These are phyloP conservation scores for Recurvirostra avosetta DNA, from an alignment of 2,113 vertebrate genomes.

Conservation along the genomic window DNA sequence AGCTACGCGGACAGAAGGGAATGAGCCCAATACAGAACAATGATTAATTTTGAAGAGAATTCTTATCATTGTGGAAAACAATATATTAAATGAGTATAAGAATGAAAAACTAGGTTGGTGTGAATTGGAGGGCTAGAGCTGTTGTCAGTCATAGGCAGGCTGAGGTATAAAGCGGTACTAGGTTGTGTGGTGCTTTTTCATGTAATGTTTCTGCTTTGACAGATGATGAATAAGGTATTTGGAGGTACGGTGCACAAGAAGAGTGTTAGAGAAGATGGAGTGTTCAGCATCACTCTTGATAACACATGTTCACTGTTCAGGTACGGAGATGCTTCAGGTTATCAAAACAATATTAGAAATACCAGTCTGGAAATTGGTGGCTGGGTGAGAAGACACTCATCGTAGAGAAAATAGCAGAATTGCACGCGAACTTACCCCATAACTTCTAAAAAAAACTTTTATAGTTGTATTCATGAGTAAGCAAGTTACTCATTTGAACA, in stretches of 20 bases:
- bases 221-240: constrained; percentile 99
- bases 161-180: not conserved
- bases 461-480: not conserved
- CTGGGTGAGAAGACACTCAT: not conserved
- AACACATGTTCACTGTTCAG: constrained; percentile 95
- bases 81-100: not conserved
- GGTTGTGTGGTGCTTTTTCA: not conserved
- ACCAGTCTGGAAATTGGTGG: not conserved
- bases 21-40: rapidly evolving
- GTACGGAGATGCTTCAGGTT: constrained; percentile 51
- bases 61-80: rapidly evolving
- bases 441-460: not conserved
- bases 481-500: not conserved
- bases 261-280: constrained; percentile 92
- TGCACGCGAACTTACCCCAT: not conserved
- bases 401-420: not conserved
- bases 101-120: not conserved
- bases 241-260: constrained; percentile 97
- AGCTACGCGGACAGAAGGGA: not conserved
- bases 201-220: not conserved
- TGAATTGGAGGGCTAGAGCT: not conserved
- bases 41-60: not conserved
- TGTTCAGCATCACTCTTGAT: constrained; percentile 91
- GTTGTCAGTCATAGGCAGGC: not conserved
- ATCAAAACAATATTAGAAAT: not conserved